Evolutionary conservation across 1,140 invertebrate genomes (phyloP).

Genomic region (Probaryconus sp.): DNA sequence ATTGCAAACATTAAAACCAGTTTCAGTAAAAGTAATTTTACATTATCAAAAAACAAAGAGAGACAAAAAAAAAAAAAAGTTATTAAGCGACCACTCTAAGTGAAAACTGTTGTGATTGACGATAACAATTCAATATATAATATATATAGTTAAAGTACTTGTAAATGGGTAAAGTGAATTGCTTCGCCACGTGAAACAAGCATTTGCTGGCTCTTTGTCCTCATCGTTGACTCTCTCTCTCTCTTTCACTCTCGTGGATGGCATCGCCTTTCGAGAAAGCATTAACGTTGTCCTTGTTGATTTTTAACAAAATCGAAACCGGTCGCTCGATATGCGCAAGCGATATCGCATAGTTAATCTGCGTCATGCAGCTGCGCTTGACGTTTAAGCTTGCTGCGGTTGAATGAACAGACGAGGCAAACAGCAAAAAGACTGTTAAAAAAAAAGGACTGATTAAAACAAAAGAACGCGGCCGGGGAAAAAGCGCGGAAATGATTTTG

Average conservation of each 20-base stretch:
- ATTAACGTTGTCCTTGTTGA: conserved; percentile 61
- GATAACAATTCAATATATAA: conserved; percentile 51
- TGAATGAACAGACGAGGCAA: conserved; percentile 59
- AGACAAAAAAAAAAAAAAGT: not conserved
- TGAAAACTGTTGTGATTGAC: conserved; percentile 9
- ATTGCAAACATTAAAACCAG: too few relatives aligned
- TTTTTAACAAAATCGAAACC: conserved; percentile 61
- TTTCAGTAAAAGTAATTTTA: too few relatives aligned
- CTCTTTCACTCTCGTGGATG: conserved; percentile 53
- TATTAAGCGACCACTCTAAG: too few relatives aligned
- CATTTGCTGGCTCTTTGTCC: conserved; percentile 44
- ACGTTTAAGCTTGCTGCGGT: conserved; percentile 61
- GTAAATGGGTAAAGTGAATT: conserved; percentile 54
- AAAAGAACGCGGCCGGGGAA: conserved; percentile 37
- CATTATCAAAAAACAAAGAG: too few relatives aligned
- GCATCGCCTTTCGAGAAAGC: conserved; percentile 58
- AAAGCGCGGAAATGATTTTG: conserved; percentile 48
- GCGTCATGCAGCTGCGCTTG: conserved; percentile 63
- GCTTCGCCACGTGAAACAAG: conserved; percentile 53
- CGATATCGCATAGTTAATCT: conserved; percentile 64
- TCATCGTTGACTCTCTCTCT: conserved; percentile 25
- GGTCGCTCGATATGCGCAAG: conserved; percentile 59
- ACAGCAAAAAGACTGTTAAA: conserved; percentile 43
- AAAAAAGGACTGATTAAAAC: conserved; percentile 54
- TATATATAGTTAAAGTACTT: conserved; percentile 33